Evolutionary conservation across 2,888 invertebrate genomes (phyloP), one percentile per base, ranked within the genome.

Genomic region (Hofmannophila pseudospretella): DNA sequence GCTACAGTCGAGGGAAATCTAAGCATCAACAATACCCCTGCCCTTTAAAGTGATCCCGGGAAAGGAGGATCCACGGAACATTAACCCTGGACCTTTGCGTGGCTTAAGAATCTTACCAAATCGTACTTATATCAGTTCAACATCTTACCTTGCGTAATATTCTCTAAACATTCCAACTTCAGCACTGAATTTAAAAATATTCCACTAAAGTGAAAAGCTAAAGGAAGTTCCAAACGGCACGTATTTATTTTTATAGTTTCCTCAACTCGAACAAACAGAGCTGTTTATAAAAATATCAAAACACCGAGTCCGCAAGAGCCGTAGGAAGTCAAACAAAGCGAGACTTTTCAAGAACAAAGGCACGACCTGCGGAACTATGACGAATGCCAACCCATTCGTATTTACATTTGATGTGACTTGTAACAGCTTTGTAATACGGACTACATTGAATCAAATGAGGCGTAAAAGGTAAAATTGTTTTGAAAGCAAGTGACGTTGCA

Each of bases 271-370:
- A 53, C 51, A 63, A 63, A 64, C 56, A 61, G 29, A 60, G 47
- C 55, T 59, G 58, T 64, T 61, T 62, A 58, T 58, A 58, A 57
- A 40, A 62, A 65, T 67, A 68, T 67, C 58, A 58, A 51, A 63
- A 64, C 53, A 59, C 58, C 58, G 59, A 50, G 55, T 57, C 53
- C 59, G 49, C 55, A 51, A 57, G 51, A 51, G 49, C 52, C 53
- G 54, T 62, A 58, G 58, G 58, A 59, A 61, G 37, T 34, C 59
- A 67, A 74, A 74, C 69, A 71, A 72, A 64, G 64, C 57, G 51
- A 30, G 29, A 68, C 63, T 64, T 72, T 66, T 60, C 64, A 63
- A 63, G 63, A 69, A 72, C 69, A 74, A 70, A 67, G 60, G 55
- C 58, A 43, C 55, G 63, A 67, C 64, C 63, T 57, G 54, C 51